These are phyloP conservation scores for Doris montereyensis DNA, from an alignment of 2,888 invertebrate species.

Conservation along the genomic window DNA sequence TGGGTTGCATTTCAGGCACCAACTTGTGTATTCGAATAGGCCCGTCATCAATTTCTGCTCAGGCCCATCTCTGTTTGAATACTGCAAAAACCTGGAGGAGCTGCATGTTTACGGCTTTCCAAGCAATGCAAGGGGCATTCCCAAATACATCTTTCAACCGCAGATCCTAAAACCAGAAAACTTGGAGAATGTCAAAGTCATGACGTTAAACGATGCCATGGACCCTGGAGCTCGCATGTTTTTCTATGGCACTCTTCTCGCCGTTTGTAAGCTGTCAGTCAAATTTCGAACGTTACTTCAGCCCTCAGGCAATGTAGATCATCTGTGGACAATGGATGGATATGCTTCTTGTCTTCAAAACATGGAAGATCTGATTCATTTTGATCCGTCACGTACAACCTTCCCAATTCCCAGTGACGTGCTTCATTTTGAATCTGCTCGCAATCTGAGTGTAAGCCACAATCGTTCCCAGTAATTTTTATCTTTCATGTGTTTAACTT, in stretches of 20 bases:
- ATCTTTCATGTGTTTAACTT: too few relatives aligned
- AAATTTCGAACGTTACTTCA: constrained; percentile 58
- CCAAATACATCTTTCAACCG: constrained; percentile 65
- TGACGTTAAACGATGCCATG: constrained; percentile 66
- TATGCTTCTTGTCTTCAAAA: constrained; percentile 53
- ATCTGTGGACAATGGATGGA: constrained; percentile 53
- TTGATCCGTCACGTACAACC: constrained; percentile 57
- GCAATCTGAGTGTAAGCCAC: constrained; percentile 39
- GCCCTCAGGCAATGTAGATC: constrained; percentile 61
- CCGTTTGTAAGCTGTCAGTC: constrained; percentile 58
- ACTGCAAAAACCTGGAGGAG: constrained; percentile 62
- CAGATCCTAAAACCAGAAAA: constrained; percentile 59
- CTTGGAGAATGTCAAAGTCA: constrained; percentile 57
- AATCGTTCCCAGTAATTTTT: too few relatives aligned
- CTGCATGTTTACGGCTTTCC: constrained; percentile 66
- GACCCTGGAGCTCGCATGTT: constrained; percentile 69
- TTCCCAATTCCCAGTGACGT: constrained; percentile 53
- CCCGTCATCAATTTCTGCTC: constrained; percentile 63
- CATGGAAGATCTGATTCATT: constrained; percentile 49
- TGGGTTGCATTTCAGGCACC: constrained; percentile 63
- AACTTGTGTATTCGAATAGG: constrained; percentile 50
- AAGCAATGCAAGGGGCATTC: constrained; percentile 60
- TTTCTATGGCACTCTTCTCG: constrained; percentile 67
- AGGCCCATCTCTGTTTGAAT: constrained; percentile 65
- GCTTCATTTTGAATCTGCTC: constrained; percentile 40